A percentile compares a stretch with the other conserved stretches of the same genome.
Conservation (phyloP, 2,797 vertebrate species). For the Lepus townsendii region DNA sequence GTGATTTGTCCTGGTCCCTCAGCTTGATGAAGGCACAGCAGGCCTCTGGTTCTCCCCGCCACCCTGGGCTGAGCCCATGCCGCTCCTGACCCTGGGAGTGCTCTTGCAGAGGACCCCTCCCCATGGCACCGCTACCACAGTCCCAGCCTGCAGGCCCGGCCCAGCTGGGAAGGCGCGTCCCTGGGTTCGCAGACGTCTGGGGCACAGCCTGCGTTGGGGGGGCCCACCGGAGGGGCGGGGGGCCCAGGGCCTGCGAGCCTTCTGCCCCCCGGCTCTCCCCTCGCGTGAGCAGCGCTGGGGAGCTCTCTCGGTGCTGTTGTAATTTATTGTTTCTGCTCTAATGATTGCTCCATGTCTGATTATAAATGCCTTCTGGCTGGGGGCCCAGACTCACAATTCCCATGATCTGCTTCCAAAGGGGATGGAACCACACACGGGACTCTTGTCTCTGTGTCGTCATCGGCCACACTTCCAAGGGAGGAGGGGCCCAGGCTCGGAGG, state of each 20-base stretch:
- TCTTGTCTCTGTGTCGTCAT: slow-evolving; percentile 70
- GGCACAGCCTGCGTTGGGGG: background rate
- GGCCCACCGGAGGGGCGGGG: background rate
- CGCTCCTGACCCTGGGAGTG: background rate
- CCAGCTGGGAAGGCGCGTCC: background rate
- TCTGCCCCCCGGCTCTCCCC: slow-evolving; percentile 10
- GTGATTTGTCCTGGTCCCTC: background rate
- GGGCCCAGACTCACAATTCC: slow-evolving; percentile 82
- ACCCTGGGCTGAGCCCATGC: background rate
- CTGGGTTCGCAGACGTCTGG: background rate
- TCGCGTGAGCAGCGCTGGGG: slow-evolving; percentile 63
- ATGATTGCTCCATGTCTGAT: slow-evolving; percentile 84
- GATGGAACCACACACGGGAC: slow-evolving; percentile 77
- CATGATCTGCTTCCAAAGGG: slow-evolving; percentile 84
- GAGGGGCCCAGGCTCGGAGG: background rate
- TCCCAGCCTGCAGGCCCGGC: background rate
- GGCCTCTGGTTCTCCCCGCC: background rate
- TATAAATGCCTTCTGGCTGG: slow-evolving; percentile 82
- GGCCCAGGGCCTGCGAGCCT: background rate
- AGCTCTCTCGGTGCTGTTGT: slow-evolving; percentile 66
- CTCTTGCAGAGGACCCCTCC: background rate
- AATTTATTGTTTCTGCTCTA: slow-evolving; percentile 81
- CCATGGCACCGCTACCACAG: too few species aligned
- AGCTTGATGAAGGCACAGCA: background rate
- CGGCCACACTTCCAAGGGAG: slow-evolving; percentile 54